These are phyloP conservation scores for Epinotia ramella DNA, from an alignment of 2,888 invertebrate species.

Conservation along the genomic window DNA sequence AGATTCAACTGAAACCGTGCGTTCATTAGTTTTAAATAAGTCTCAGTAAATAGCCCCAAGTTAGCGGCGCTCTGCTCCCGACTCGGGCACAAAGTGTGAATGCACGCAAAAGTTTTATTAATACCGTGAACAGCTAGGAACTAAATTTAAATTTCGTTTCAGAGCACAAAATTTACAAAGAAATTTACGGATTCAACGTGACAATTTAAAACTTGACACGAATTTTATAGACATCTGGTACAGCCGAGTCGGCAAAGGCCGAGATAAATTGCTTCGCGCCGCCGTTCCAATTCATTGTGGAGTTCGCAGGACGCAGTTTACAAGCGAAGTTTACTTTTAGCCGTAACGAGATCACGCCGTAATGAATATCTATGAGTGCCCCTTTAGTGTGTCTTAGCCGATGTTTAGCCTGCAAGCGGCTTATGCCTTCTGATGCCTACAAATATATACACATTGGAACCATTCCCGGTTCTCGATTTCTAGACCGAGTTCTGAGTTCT, in stretches of 20 bases:
- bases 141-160: constrained; percentile 52
- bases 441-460: neutral
- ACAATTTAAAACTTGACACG: constrained; percentile 47
- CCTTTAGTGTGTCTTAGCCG: constrained; percentile 48
- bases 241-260: constrained; percentile 27
- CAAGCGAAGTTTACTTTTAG: constrained; percentile 61
- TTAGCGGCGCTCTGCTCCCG: constrained; percentile 53
- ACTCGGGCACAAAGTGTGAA: constrained; percentile 55
- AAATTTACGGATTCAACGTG: constrained; percentile 43
- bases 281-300: constrained; percentile 41
- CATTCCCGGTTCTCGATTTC: neutral
- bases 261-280: constrained; percentile 38
- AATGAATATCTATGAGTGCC: constrained; percentile 71
- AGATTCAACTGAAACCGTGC: constrained; percentile 2
- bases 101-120: constrained; percentile 64
- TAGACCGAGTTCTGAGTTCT: neutral
- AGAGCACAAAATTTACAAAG: constrained; percentile 43
- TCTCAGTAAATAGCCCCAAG: constrained; percentile 56
- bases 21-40: constrained; percentile 53
- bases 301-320: constrained; percentile 54
- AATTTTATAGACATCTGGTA: constrained; percentile 44
- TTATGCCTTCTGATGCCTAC: neutral
- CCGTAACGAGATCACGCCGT: constrained; percentile 56
- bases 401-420: neutral
- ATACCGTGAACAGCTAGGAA: constrained; percentile 56